phyloP scores from a whole-genome alignment of 2,797 vertebrate species.

The Acomys russatus region DNA sequence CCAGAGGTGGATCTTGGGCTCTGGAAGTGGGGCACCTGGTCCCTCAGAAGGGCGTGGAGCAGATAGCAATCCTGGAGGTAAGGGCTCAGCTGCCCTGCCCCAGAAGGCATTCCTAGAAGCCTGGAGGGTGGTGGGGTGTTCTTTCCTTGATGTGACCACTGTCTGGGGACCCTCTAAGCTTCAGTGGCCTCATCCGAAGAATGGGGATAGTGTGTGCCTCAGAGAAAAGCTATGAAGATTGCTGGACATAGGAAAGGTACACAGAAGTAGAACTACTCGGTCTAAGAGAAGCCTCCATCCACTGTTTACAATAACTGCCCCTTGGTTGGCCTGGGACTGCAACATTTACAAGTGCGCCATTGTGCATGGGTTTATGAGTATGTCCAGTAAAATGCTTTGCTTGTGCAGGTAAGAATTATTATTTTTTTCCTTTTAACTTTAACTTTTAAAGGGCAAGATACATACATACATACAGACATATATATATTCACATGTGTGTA shows the following conservation, averaged over 20 bases:
- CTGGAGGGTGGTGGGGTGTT: fast-evolving
- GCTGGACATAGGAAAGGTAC: not conserved
- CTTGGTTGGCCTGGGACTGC: not conserved
- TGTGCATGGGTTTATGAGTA: not conserved
- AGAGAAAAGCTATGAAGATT: not conserved
- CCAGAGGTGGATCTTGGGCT: not conserved
- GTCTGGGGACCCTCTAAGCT: not conserved
- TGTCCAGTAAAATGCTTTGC: not conserved
- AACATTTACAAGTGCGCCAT: not conserved
- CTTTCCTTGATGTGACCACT: not conserved
- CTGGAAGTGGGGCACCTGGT: not conserved
- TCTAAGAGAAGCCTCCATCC: not conserved
- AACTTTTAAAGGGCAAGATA: conserved; percentile 52
- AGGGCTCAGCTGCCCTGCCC: not conserved
- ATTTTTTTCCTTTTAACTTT: not conserved
- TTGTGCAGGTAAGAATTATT: not conserved
- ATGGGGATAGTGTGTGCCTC: not conserved
- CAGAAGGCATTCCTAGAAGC: not conserved
- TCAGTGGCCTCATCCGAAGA: not conserved
- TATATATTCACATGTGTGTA: not conserved
- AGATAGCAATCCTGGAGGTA: not conserved
- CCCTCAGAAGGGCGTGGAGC: not conserved
- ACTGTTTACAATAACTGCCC: not conserved
- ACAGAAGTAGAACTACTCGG: not conserved
- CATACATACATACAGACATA: not conserved